Percentiles rank a stretch among this genome's conserved stretches.
These are phyloP conservation scores for Percopsis omiscomaycus DNA, from an alignment of 2,797 vertebrate species.

Conservation along the genomic window DNA sequence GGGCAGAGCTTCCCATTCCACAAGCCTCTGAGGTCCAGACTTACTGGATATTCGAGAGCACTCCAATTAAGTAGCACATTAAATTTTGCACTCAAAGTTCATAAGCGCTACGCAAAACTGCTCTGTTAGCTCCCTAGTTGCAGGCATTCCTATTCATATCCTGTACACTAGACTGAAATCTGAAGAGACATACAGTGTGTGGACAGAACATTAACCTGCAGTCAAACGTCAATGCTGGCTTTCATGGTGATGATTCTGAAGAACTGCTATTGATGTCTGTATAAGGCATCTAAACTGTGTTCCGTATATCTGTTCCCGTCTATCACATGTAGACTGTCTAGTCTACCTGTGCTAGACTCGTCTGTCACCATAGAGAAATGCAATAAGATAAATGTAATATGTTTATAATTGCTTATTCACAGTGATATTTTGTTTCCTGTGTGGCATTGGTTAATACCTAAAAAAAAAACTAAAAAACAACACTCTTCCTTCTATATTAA, in stretches of 20 bases:
- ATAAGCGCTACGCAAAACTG: constrained; percentile 47
- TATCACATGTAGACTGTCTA: not conserved
- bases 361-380: constrained; percentile 2
- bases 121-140: constrained; percentile 1
- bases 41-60: constrained; percentile 59
- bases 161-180: constrained; percentile 10
- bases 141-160: constrained; percentile 8
- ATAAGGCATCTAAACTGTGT: no score
- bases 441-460: no score
- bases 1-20: constrained; percentile 34
- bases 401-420: constrained; percentile 14
- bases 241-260: no score
- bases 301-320: no score
- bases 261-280: no score
- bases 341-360: not conserved
- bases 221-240: constrained; percentile 2
- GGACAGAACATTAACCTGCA: not conserved
- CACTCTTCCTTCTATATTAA: no score
- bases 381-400: constrained; percentile 19
- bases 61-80: constrained; percentile 58
- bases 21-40: constrained; percentile 35
- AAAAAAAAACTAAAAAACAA: no score
- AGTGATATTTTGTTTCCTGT: no score
- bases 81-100: constrained; percentile 37
- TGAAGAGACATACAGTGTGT: constrained; percentile 9